Percentiles rank a stretch among this genome's conserved stretches.
These are phyloP conservation scores for Octodon degus DNA, from an alignment of 2,113 vertebrate genomes.

Conservation along the genomic window DNA sequence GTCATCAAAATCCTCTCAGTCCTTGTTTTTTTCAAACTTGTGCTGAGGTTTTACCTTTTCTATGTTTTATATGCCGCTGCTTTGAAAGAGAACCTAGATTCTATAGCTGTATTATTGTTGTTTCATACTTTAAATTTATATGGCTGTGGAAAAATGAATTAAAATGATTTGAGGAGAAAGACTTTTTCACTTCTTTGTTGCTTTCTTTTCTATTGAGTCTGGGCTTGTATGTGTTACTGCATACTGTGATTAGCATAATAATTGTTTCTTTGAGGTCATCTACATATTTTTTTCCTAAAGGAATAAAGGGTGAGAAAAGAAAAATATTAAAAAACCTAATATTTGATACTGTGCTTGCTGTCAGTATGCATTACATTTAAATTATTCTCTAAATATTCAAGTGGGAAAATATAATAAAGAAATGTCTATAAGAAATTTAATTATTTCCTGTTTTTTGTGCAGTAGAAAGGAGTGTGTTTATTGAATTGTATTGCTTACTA, in stretches of 20 bases:
- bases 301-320: slow-evolving; percentile 83
- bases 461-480: slow-evolving; percentile 74
- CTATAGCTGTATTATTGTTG: slow-evolving; percentile 88
- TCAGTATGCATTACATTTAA: slow-evolving; percentile 82
- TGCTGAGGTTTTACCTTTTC: slow-evolving; percentile 91
- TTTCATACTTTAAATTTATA: slow-evolving; percentile 90
- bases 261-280: slow-evolving; percentile 86
- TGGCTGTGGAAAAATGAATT: slow-evolving; percentile 87
- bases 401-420: slow-evolving; percentile 84
- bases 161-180: slow-evolving; percentile 88
- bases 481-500: slow-evolving; percentile 69
- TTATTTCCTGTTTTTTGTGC: slow-evolving; percentile 79
- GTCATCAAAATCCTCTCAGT: slow-evolving; percentile 86
- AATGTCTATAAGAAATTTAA: slow-evolving; percentile 70
- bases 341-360: slow-evolving; percentile 84
- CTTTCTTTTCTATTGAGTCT: slow-evolving; percentile 81
- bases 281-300: slow-evolving; percentile 79
- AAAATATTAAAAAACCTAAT: slow-evolving; percentile 82
- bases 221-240: slow-evolving; percentile 78
- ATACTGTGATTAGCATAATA: slow-evolving; percentile 85
- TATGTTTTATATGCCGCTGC: slow-evolving; percentile 91
- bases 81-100: slow-evolving; percentile 89
- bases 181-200: slow-evolving; percentile 82
- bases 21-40: slow-evolving; percentile 86
- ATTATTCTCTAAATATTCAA: slow-evolving; percentile 81